Evolutionary conservation across 2,113 vertebrate genomes (phyloP).

Genomic region (Bungarus multicinctus): DNA sequence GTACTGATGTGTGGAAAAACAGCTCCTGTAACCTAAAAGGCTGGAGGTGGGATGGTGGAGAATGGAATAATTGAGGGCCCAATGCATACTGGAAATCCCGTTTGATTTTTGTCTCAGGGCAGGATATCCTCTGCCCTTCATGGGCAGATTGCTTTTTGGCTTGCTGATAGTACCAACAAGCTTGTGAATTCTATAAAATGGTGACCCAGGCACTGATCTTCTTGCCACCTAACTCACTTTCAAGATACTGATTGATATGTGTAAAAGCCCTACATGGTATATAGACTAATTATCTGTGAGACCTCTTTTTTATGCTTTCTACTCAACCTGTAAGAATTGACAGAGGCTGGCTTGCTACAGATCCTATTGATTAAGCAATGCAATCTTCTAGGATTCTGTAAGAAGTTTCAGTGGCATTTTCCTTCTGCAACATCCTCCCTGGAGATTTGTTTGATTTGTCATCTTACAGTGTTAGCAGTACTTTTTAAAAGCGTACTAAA

Average conservation of each 20-base stretch:
- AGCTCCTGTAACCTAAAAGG: not conserved
- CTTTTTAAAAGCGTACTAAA: not conserved
- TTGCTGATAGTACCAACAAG: not conserved
- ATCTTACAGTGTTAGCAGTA: not conserved
- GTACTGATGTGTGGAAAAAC: not conserved
- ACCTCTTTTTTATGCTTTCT: not conserved
- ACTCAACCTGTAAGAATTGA: not conserved
- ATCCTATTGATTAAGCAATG: not conserved
- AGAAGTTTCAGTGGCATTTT: not conserved
- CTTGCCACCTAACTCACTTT: not conserved
- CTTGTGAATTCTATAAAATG: not conserved
- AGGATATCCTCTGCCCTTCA: not conserved
- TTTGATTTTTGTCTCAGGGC: not conserved
- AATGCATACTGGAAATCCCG: not conserved
- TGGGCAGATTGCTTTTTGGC: not conserved
- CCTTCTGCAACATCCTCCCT: not conserved
- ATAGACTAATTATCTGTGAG: not conserved
- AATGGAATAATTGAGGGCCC: not conserved
- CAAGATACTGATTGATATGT: not conserved
- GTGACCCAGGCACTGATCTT: not conserved
- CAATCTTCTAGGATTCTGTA: not conserved
- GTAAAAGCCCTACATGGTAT: not conserved
- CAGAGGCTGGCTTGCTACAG: not conserved
- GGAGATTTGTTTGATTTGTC: not conserved
- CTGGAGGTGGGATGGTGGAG: not conserved